Evolutionary conservation across 1,140 invertebrate species (phyloP).

Genomic region (Battus philenor): DNA sequence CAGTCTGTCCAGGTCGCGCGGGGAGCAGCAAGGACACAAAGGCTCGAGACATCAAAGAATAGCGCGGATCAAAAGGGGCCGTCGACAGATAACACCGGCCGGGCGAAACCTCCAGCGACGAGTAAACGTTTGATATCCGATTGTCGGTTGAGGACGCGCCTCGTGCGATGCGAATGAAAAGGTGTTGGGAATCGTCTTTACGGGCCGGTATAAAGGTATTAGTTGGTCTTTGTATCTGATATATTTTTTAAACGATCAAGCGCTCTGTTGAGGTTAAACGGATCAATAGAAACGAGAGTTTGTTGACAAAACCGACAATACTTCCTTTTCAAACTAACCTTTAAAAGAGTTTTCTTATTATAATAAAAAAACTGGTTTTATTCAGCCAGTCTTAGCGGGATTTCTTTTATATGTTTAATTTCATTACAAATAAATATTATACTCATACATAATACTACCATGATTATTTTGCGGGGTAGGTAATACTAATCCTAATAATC

Average conservation of each 20-base stretch:
- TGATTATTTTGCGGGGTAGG: too few relatives aligned
- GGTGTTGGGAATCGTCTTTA: constrained; percentile 34
- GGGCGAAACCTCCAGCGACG: constrained; percentile 39
- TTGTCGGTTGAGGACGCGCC: constrained; percentile 47
- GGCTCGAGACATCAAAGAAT: constrained; percentile 41
- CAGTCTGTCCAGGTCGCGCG: constrained; percentile 43
- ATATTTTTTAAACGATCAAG: constrained; percentile 22
- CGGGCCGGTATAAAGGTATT: constrained; percentile 18
- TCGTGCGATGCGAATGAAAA: constrained; percentile 26
- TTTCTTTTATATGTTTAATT: too few relatives aligned
- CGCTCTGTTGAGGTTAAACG: constrained; percentile 6
- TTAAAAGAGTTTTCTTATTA: too few relatives aligned
- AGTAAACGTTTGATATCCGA: constrained; percentile 52
- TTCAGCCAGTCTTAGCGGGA: too few relatives aligned
- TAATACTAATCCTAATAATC: too few relatives aligned
- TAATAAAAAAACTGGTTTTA: too few relatives aligned
- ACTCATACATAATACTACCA: too few relatives aligned
- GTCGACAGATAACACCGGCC: constrained; percentile 35
- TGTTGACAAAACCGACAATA: too few relatives aligned
- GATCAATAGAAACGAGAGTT: too few relatives aligned
- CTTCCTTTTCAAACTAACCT: too few relatives aligned
- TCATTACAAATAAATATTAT: too few relatives aligned
- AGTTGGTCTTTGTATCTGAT: constrained; percentile 11
- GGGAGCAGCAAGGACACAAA: constrained; percentile 33
- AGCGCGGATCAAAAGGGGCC: constrained; percentile 45